These are phyloP conservation scores for Brachyptera putata DNA, from an alignment of 2,888 invertebrate genomes.

Conservation along the genomic window DNA sequence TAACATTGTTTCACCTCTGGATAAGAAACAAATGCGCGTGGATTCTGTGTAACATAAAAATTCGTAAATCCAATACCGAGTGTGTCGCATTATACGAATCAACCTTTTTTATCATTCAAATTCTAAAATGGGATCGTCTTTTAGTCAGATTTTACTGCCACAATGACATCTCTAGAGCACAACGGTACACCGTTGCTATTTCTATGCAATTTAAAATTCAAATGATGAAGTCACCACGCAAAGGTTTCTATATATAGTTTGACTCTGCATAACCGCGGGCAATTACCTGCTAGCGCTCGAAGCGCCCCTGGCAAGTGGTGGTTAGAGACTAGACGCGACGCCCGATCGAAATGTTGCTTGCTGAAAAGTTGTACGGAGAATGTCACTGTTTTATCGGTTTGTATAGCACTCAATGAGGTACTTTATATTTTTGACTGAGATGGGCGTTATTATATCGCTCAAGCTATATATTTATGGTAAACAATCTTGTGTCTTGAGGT, in stretches of 20 bases:
- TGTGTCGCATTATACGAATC: background rate
- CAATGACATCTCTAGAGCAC: background rate
- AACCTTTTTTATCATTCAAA: background rate
- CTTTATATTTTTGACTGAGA: too few relatives aligned
- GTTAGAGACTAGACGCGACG: background rate
- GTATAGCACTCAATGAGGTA: too few relatives aligned
- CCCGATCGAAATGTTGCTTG: constrained; percentile 5
- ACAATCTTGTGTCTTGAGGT: too few relatives aligned
- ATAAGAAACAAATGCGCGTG: background rate
- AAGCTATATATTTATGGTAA: too few relatives aligned
- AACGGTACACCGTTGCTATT: background rate
- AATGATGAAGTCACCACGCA: constrained; percentile 11
- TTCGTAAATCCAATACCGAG: background rate
- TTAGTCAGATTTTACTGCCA: constrained; percentile 3
- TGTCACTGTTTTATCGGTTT: too few relatives aligned
- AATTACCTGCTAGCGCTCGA: constrained; percentile 3
- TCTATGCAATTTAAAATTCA: constrained; percentile 15
- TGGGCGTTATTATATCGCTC: too few relatives aligned
- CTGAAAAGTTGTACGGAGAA: too few relatives aligned
- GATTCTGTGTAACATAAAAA: background rate
- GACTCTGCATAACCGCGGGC: constrained; percentile 7
- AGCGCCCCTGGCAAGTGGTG: background rate
- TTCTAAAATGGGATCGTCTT: constrained; percentile 7
- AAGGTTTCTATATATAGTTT: too few relatives aligned
- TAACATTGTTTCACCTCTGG: too few relatives aligned